Conservation (phyloP, 2,888 invertebrate species). For the Epinotia demarniana region DNA sequence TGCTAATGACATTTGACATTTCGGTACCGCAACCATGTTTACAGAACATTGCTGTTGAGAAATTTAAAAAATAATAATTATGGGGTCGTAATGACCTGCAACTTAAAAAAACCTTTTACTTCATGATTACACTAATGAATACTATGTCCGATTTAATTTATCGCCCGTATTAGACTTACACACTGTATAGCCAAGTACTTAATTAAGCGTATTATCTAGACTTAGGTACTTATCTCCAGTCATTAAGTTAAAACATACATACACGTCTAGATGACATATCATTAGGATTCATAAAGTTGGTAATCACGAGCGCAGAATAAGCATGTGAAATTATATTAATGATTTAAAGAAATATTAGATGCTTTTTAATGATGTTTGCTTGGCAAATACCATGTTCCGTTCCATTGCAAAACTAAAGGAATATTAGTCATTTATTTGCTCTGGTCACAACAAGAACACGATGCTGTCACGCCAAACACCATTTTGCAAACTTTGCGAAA, state of each 20-base stretch:
- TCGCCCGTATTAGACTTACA: no score
- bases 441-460: neutral
- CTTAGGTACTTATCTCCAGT: neutral
- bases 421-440: neutral
- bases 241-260: neutral
- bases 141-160: no score
- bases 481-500: neutral
- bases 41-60: no score
- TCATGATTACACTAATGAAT: no score
- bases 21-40: no score
- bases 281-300: neutral
- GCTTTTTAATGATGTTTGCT: neutral
- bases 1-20: no score
- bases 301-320: slow-evolving; percentile 23
- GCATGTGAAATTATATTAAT: slow-evolving; percentile 13
- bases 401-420: neutral
- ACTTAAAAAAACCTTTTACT: no score
- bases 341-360: slow-evolving; percentile 15
- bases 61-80: no score
- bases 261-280: neutral
- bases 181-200: neutral
- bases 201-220: slow-evolving; percentile 7
- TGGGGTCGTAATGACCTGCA: no score
- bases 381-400: slow-evolving; percentile 10
- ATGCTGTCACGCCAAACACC: neutral